Percentiles rank a stretch among this genome's conserved stretches.
Evolutionary conservation across 2,113 vertebrate species (phyloP).

Genomic region (Notechis scutatus): DNA sequence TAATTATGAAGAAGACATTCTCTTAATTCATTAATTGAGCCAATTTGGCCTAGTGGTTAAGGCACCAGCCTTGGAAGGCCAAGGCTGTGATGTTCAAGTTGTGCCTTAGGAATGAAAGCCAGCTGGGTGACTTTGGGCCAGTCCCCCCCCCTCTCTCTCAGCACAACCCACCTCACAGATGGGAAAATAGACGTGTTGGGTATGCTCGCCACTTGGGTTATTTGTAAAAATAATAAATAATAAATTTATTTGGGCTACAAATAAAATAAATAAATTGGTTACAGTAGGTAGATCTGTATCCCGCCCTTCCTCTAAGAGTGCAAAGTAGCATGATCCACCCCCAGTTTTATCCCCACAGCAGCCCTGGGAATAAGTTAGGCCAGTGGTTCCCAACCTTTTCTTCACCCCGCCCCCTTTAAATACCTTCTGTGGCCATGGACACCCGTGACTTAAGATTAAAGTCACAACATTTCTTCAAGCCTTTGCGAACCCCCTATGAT

Average conservation of each 20-base stretch:
- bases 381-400: neutral
- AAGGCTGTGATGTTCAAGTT: neutral
- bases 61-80: neutral
- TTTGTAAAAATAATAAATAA: neutral
- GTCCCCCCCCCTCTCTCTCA: neutral
- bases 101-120: too few relatives aligned
- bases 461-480: neutral
- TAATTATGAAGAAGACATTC: neutral
- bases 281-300: neutral
- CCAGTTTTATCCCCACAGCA: neutral
- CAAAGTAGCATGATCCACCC: neutral
- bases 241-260: neutral
- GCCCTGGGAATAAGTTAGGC: neutral
- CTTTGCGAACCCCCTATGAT: neutral
- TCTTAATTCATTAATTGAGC: neutral
- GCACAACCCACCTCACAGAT: neutral
- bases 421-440: neutral
- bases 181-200: neutral
- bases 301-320: neutral
- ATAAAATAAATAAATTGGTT: neutral
- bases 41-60: neutral
- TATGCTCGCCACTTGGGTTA: neutral
- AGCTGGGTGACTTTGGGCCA: too few relatives aligned
- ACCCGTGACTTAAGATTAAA: neutral
- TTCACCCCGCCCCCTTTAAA: neutral